Percentiles rank a stretch among this genome's conserved stretches.
Evolutionary conservation across 2,797 vertebrate genomes (phyloP).

Genomic region (Pantherophis alleghaniensis): DNA sequence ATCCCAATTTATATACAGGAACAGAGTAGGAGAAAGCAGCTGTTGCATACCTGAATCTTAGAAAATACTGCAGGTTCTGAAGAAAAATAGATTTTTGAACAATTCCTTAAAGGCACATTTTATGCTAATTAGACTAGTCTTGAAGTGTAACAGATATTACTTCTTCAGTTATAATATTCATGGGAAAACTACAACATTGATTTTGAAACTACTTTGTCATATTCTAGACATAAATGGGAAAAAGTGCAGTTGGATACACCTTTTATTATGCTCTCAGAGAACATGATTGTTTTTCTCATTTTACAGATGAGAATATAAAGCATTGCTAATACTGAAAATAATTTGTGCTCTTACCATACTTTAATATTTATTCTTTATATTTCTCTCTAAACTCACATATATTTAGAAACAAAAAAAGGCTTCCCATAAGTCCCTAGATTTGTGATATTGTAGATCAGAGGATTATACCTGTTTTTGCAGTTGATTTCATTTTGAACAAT

Average conservation of each 20-base stretch:
- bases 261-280: background rate
- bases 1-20: background rate
- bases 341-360: background rate
- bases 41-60: background rate
- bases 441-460: background rate
- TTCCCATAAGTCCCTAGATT: background rate
- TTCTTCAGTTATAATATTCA: slow-evolving; percentile 15
- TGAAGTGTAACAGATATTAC: background rate
- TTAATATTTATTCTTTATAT: background rate
- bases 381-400: background rate
- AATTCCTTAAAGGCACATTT: slow-evolving; percentile 3
- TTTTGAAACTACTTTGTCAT: slow-evolving; percentile 16
- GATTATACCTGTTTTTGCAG: background rate
- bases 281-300: background rate
- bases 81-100: background rate
- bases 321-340: background rate
- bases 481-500: background rate
- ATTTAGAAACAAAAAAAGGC: background rate
- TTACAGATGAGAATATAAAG: background rate
- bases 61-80: background rate
- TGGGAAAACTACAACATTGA: background rate
- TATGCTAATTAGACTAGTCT: background rate
- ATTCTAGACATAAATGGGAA: background rate
- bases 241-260: background rate
- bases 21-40: background rate